Base-by-base conservation (phyloP, 2,888 invertebrate species). In the Tenodera sinensis region DNA sequence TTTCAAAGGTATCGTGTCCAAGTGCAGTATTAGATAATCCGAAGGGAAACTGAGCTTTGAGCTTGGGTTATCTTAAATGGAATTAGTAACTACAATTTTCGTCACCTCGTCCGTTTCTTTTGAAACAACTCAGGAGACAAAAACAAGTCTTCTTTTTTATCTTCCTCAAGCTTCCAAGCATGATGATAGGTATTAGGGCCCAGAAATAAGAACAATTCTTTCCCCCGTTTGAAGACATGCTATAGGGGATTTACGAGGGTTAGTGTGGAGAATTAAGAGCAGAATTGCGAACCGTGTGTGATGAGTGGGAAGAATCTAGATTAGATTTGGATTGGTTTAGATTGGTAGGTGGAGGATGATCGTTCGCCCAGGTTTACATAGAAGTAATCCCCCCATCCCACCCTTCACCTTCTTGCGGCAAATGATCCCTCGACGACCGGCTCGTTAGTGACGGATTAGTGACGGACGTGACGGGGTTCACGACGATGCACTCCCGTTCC, bases 381-480 rank as follows among this genome's bases (percentile, higher is more conserved):
- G 89, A 85, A 84, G 83, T 71, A 28, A 71, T 27, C 30, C 25
- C 88, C 27, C 47, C 87, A 30, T 85, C 83, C 87, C 87, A 34
- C 82, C 88, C 89, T 28, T 54, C 54, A 54, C 54, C 54, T 54
- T 54, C 54, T 54, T 54, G 27, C 83, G 47, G n/a, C 88, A 83
- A 87, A 86, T 86, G 89, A 89, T 89, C 86, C 89, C 82, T 87
- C 89, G 92, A 91, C 92, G 92, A 92, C 91, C 92, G 93, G 93
- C 94, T 94, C 94, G 94, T 94, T 94, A 94, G 94, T 93, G 93
- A 93, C 93, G 94, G 94, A 94, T 94, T 94, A 94, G 94, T 93
- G 93, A 92, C 93, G 94, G 93, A 94, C 94, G 94, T 94, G 94
- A 89, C 88, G 42, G 28, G 90, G 42, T 86, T 90, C 87, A 30